These are phyloP conservation scores for Odontamblyopus rebecca DNA, from an alignment of 2,797 vertebrate genomes.

Conservation along the genomic window DNA sequence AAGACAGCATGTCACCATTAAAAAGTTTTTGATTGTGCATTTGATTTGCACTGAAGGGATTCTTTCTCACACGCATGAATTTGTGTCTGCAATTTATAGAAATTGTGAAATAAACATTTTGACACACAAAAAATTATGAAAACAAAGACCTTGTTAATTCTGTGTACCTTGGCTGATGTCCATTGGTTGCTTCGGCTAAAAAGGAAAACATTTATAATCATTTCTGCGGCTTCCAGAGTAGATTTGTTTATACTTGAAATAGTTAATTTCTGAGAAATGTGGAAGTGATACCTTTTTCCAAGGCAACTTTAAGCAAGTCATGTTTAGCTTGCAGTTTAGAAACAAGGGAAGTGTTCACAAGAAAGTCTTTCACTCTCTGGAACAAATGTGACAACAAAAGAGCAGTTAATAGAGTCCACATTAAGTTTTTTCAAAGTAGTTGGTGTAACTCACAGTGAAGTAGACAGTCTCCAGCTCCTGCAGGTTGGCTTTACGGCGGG, in stretches of 20 bases:
- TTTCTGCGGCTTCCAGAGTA: too few species aligned
- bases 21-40: conserved; percentile 83
- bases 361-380: conserved; percentile 85
- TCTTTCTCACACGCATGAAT: conserved; percentile 67
- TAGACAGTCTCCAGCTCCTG: conserved; percentile 84
- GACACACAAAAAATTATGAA: neutral
- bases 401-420: neutral
- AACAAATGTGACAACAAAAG: conserved; percentile 23
- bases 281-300: conserved; percentile 80
- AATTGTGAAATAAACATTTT: neutral
- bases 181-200: conserved; percentile 61
- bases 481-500: conserved; percentile 77
- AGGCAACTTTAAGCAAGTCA: conserved; percentile 83
- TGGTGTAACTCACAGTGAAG: conserved; percentile 72
- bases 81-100: conserved; percentile 53
- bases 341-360: conserved; percentile 77
- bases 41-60: conserved; percentile 64
- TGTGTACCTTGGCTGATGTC: conserved; percentile 48
- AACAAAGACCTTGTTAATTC: neutral
- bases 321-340: conserved; percentile 87
- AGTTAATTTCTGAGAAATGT: conserved; percentile 23
- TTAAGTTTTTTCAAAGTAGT: neutral
- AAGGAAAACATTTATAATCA: neutral
- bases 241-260: conserved; percentile 6
- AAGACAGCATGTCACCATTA: conserved; percentile 81